A percentile compares a stretch with the other conserved stretches of the same genome.
phyloP scores from a whole-genome alignment of 2,888 invertebrate genomes.

The Nemurella pictetii region DNA sequence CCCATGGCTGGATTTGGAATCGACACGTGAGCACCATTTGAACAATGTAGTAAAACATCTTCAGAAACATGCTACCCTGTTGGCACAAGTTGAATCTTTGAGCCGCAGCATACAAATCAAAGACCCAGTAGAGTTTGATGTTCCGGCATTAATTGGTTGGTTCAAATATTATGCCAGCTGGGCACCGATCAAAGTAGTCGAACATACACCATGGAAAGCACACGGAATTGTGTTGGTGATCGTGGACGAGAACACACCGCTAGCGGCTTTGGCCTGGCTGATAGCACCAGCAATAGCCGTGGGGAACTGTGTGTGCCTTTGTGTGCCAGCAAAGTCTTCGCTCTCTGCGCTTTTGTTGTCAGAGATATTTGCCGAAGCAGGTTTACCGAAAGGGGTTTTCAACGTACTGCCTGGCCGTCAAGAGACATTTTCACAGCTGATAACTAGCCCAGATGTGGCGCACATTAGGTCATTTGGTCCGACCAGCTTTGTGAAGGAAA shows the following conservation, averaged over 20 bases:
- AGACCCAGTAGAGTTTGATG: slow-evolving; percentile 53
- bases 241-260: slow-evolving; percentile 54
- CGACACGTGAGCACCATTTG: neutral
- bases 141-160: slow-evolving; percentile 54
- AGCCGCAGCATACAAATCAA: slow-evolving; percentile 53
- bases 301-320: slow-evolving; percentile 56
- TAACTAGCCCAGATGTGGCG: slow-evolving; percentile 49
- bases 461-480: slow-evolving; percentile 52
- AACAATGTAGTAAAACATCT: slow-evolving; percentile 56
- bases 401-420: slow-evolving; percentile 52
- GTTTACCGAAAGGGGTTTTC: slow-evolving; percentile 56
- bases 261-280: slow-evolving; percentile 55
- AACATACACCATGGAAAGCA: slow-evolving; percentile 53
- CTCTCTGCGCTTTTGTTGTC: slow-evolving; percentile 53
- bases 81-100: slow-evolving; percentile 55
- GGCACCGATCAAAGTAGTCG: slow-evolving; percentile 51
- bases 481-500: slow-evolving; percentile 50
- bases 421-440: slow-evolving; percentile 49
- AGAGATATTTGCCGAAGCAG: slow-evolving; percentile 55
- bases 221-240: slow-evolving; percentile 53
- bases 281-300: slow-evolving; percentile 56
- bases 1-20: slow-evolving; percentile 42
- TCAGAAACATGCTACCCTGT: slow-evolving; percentile 54
- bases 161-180: slow-evolving; percentile 58
- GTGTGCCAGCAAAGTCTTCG: slow-evolving; percentile 53